These are phyloP conservation scores for Scaptomyza cyrtandrae DNA, from an alignment of 2,888 invertebrate species.

Conservation along the genomic window DNA sequence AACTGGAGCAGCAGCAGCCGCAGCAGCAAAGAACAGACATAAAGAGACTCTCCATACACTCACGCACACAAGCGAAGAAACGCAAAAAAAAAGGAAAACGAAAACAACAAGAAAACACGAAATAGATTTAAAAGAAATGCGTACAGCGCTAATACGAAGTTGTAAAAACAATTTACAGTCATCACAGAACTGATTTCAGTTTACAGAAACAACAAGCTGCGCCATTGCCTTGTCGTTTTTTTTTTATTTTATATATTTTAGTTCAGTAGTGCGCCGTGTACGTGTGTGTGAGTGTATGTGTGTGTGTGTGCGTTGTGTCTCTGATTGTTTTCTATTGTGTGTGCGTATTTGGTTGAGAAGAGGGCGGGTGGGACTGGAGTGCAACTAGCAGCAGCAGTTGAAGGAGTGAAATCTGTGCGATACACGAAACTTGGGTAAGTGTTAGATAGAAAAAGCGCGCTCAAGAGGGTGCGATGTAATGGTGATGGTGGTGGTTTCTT, in stretches of 20 bases:
- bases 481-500: background rate
- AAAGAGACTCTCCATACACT: slow-evolving; percentile 43
- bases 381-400: slow-evolving; percentile 27
- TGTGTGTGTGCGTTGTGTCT: slow-evolving; percentile 22
- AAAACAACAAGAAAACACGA: slow-evolving; percentile 15
- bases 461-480: slow-evolving; percentile 29
- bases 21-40: slow-evolving; percentile 40
- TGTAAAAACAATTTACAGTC: slow-evolving; percentile 18
- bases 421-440: slow-evolving; percentile 43
- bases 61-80: slow-evolving; percentile 43
- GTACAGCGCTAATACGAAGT: slow-evolving; percentile 27
- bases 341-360: slow-evolving; percentile 33
- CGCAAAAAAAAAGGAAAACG: slow-evolving; percentile 27
- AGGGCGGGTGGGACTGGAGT: slow-evolving; percentile 46
- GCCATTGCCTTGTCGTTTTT: slow-evolving; percentile 19
- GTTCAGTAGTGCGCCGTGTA: slow-evolving; percentile 8
- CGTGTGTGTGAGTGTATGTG: slow-evolving; percentile 15
- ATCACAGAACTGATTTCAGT: slow-evolving; percentile 30
- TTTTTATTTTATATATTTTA: slow-evolving; percentile 2
- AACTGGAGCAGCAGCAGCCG: slow-evolving; percentile 18
- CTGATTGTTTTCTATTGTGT: slow-evolving; percentile 40
- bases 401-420: slow-evolving; percentile 45
- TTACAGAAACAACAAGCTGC: slow-evolving; percentile 19
- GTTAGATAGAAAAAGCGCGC: slow-evolving; percentile 13
- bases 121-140: slow-evolving; percentile 32